Base-by-base conservation (phyloP, 1,140 invertebrate genomes). In the Chionoecetes opilio region DNA sequence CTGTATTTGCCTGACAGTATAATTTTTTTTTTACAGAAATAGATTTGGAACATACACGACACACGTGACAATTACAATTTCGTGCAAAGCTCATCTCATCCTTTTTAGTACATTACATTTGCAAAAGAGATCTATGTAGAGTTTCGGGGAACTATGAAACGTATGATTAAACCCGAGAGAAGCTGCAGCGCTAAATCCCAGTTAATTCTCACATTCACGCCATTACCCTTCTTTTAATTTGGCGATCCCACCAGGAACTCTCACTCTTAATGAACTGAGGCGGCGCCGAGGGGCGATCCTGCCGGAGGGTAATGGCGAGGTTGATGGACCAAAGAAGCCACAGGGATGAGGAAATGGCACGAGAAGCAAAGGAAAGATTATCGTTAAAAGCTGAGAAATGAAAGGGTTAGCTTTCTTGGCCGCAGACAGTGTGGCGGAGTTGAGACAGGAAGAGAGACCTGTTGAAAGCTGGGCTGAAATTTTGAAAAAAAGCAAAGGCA, bases 141-240 rank as follows among this genome's bases (percentile, higher is more conserved):
- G n/a, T n/a, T n/a, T n/a, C n/a, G n/a, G n/a, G 2, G 63, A 75
- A 21, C n/a, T 75, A 17, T 75, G 63, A n/a, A 75, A 75, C 11
- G 63, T 11, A 75, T 75, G 63, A 75, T 75, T 75, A 75, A 75
- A 75, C n/a, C n/a, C 6, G 63, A 75, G 63, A 17, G 63, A 75
- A 75, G 63, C 21, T 75, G 63, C 63, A 75, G n/a, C 1, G 63
- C n/a, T n/a, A 75, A 75, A n/a, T n/a, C 63, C 63, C 63, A n/a
- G 63, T 75, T 75, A 75, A 75, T 75, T 75, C 63, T 26, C 63
- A n/a, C 63, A 75, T 75, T 75, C 63, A 75, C 63, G 63, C n/a
- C 63, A 75, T 75, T 75, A 75, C 63, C 63, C n/a, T 75, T 75
- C 63, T 75, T 75, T 75, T 75, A 75, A 75, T 75, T 75, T 75